Evolutionary conservation across 2,888 invertebrate genomes (phyloP), one percentile per base, ranked within the genome.

Genomic region (Nycteola revayana): DNA sequence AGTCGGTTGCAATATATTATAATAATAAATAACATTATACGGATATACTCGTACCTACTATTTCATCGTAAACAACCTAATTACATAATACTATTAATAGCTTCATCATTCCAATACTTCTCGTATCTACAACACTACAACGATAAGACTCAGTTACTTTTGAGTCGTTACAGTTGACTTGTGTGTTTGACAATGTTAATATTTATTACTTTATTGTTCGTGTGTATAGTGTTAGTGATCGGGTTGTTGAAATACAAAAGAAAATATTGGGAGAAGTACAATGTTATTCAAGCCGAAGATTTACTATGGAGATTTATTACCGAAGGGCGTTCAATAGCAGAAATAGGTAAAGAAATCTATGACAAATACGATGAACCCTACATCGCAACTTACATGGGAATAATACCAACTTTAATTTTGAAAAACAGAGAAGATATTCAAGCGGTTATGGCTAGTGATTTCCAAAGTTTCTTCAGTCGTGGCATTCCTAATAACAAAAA

Each of bases 191-290:
- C 10, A 32, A 56, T 56, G 55, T 39, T 14, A 14, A 14, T 49
- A 23, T 31, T 36, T 2, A 14, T 43, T 14, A 9, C 46, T 30
- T 35, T 55, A 7, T 44, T 29, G 29, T 44, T 28, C 29, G 56
- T 68, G 9, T 60, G 54, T 36, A 17, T 53, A 20, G 24, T 60
- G 25, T 25, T 70, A 26, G 14, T 57, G 5, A 8, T 9, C 45
- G 20, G 37, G 37, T 9, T 38, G 5, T 14, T 14, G 34, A 9
- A 36, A 18, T 23, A 62, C 37, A 46, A 54, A 18, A 58, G 37
- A 25, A 54, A 70, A 45, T 81, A 80, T 35, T 82, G 83, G 82
- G 64, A 55, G 23, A 72, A 72, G 18, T 60, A 60, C 20, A 70
- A 72, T 36, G 43, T 83, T 4, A 36, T 60, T 10, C 69, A 79